Base-by-base conservation (phyloP, 1,140 invertebrate genomes). In the Philotrypesis tridentata region DNA sequence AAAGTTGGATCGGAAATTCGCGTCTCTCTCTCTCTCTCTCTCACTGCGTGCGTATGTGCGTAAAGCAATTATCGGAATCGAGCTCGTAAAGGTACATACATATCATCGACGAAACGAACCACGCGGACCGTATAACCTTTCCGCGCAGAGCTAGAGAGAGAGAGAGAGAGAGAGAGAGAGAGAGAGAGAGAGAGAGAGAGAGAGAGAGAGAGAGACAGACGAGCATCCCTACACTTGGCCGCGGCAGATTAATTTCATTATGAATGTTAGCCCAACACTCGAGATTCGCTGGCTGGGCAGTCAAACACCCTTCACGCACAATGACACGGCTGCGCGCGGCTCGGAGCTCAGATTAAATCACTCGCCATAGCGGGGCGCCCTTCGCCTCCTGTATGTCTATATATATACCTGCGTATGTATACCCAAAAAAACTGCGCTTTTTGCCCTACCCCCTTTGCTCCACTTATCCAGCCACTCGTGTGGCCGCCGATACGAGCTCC, bases 251-350 rank as follows among this genome's bases (percentile, higher is more conserved):
- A 92, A 92, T 92, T 92, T 90, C 89, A 90, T 92, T 91, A 92
- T 90, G 86, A 89, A 90, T 92, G 91, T 92, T 92, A 89, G 89
- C 88, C 86, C 88, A 92, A 91, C 91, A 91, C 91, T 92, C 89
- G 90, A 92, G 88, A 90, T 88, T 86, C 87, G 87, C 68, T 76
- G 61, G 27, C 74, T 61, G 21, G 79, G 85, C 87, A 85, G 88
- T 87, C 89, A 90, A 91, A 90, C 90, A 91, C 88, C 87, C 90
- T 91, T 84, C 85, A 88, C 84, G 85, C 83, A 67, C 70, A 48
- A 65, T 60, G 7, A 17, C 17, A 17, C 63, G 33, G 0, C 11
- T 31, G 23, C n/a, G 25, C 5, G 37, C 0, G 12, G 25, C n/a
- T 60, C 63, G 55, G 48, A 25, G 31, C 63, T 11, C 33, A 77